A percentile compares a stretch with the other conserved stretches of the same genome.
phyloP scores from a whole-genome alignment of 1,140 invertebrate species.

The Calliphora vicina region DNA sequence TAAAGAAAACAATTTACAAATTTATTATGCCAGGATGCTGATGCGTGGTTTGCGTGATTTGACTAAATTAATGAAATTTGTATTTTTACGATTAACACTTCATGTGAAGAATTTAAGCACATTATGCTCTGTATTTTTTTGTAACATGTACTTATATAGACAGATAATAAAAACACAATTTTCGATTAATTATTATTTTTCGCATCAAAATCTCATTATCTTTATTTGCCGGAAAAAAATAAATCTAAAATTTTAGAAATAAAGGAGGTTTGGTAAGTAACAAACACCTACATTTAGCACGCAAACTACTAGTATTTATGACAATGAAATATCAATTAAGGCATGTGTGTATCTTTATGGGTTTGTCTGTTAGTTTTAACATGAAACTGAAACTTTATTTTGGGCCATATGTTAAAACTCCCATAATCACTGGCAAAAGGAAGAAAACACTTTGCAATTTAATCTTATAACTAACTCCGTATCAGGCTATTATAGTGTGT shows the following conservation, averaged over 20 bases:
- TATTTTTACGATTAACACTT: background rate
- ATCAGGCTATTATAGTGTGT: background rate
- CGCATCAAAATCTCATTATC: slow-evolving; percentile 57
- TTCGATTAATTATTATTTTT: slow-evolving; percentile 62
- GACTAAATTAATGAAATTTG: background rate
- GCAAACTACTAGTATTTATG: background rate
- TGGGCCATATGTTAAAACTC: slow-evolving; percentile 2
- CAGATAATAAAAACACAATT: slow-evolving; percentile 40
- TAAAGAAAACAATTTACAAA: background rate
- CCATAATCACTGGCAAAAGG: background rate
- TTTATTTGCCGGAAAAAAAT: background rate
- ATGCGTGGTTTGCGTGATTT: slow-evolving; percentile 5
- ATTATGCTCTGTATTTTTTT: background rate
- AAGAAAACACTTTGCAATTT: background rate
- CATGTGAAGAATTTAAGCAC: background rate
- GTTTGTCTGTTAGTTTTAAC: no score
- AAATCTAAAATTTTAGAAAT: background rate
- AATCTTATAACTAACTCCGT: background rate
- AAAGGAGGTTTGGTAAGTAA: background rate
- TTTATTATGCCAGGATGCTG: background rate
- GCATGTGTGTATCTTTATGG: no score
- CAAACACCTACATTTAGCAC: background rate
- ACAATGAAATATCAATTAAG: slow-evolving; percentile 32
- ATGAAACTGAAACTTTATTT: background rate
- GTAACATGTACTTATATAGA: background rate